Evolutionary conservation across 2,888 invertebrate genomes (phyloP).

Genomic region (Molanna angustata): DNA sequence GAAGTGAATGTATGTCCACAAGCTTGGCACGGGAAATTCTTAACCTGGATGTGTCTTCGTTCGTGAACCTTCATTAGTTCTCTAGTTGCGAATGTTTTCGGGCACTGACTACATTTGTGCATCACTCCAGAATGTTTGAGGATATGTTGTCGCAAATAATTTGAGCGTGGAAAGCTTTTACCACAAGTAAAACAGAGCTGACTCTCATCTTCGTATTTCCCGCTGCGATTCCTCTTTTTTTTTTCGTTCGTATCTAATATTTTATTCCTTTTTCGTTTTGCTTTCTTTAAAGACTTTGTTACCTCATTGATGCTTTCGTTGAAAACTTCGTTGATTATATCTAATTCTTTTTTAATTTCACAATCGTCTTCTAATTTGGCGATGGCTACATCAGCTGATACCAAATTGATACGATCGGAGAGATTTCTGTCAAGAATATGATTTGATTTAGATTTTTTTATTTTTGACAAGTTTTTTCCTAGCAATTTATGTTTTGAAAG

Average conservation of each 20-base stretch:
- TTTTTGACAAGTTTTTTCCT: no score
- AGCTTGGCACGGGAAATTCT: constrained; percentile 15
- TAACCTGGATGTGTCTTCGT: constrained; percentile 7
- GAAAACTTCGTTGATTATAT: neutral
- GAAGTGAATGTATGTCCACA: constrained; percentile 17
- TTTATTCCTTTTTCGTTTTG: neutral
- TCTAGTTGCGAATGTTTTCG: constrained; percentile 13
- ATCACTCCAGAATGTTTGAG: constrained; percentile 16
- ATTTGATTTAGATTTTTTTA: no score
- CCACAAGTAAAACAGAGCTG: constrained; percentile 17
- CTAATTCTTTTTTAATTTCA: constrained; percentile 1
- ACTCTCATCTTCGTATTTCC: constrained; percentile 20
- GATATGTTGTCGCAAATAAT: constrained; percentile 12
- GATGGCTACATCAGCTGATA: neutral
- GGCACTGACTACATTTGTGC: constrained; percentile 16
- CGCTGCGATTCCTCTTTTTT: constrained; percentile 7
- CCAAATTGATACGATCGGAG: no score
- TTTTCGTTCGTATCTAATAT: constrained; percentile 1
- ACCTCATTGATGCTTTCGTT: neutral
- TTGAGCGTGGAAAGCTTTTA: constrained; percentile 8
- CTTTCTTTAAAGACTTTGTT: neutral
- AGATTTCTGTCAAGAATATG: no score
- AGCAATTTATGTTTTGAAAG: no score
- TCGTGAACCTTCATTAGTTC: constrained; percentile 17
- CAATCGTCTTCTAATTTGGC: neutral